Percentiles rank a stretch among this genome's conserved stretches.
phyloP scores from a whole-genome alignment of 2,113 vertebrate species.

The Pampusana beccarii region DNA sequence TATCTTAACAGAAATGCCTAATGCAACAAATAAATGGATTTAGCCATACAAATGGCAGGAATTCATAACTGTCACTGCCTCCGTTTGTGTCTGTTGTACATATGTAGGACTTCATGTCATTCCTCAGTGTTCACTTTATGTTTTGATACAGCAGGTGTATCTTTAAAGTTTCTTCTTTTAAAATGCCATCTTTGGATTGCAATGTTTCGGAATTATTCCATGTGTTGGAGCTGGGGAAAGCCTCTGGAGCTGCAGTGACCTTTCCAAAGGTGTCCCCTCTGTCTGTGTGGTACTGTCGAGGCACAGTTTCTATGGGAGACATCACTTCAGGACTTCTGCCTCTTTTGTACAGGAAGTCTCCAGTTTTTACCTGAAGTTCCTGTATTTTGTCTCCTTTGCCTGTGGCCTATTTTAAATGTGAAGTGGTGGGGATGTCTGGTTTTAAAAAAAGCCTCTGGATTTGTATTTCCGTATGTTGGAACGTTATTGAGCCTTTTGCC shows the following conservation, averaged over 20 bases:
- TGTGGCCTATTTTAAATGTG: neutral
- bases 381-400: neutral
- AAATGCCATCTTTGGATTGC: neutral
- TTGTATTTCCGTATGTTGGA: neutral
- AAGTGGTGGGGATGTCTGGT: neutral
- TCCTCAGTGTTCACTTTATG: neutral
- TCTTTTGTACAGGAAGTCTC: neutral
- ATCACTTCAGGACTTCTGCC: neutral
- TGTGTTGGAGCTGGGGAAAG: neutral
- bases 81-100: neutral
- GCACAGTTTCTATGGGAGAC: neutral
- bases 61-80: neutral
- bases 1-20: neutral
- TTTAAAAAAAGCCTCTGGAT: neutral
- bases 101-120: neutral
- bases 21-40: neutral
- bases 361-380: neutral
- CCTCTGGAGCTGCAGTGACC: neutral
- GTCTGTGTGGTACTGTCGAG: neutral
- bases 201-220: neutral
- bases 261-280: neutral
- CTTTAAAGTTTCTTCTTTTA: neutral
- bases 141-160: neutral
- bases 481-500: neutral
- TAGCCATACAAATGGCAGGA: neutral